phyloP scores from a whole-genome alignment of 37 sponge, comb jelly and placozoan genomes.

The Spongia lamella region DNA sequence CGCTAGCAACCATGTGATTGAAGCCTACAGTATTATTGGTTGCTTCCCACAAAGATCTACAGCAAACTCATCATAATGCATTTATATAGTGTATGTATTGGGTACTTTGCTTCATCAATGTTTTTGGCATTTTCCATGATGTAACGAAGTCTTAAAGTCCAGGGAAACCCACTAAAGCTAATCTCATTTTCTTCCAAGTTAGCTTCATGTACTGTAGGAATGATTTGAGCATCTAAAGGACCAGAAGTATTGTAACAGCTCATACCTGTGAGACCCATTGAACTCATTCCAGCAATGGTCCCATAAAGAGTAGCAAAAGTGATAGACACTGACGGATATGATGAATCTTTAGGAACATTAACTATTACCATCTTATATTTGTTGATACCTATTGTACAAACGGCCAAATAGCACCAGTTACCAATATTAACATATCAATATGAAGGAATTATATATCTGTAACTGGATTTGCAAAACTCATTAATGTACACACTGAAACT shows the following conservation, averaged over 20 bases:
- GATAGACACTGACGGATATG: conserved; percentile 46
- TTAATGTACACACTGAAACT: too few species aligned
- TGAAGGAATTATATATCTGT: too few species aligned
- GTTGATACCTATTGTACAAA: too few species aligned
- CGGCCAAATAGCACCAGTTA: too few species aligned
- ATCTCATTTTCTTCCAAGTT: conserved; percentile 65
- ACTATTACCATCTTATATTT: conserved; percentile 63
- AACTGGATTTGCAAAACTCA: too few species aligned
- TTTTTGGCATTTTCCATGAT: conserved; percentile 64
- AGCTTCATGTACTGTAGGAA: conserved; percentile 31
- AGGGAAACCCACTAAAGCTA: conserved; percentile 56
- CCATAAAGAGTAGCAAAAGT: conserved; percentile 65
- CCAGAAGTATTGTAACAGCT: neutral
- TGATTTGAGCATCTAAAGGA: too few species aligned
- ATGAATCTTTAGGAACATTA: conserved; percentile 52
- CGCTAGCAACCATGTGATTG: conserved; percentile 55
- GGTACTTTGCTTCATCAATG: conserved; percentile 27
- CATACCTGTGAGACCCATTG: conserved; percentile 50
- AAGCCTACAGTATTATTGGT: conserved; percentile 60
- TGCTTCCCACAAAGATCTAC: conserved; percentile 43
- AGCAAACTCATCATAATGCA: neutral
- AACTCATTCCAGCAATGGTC: conserved; percentile 69
- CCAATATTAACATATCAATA: too few species aligned
- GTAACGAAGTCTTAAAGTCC: conserved; percentile 54
- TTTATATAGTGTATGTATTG: neutral